phyloP scores from a whole-genome alignment of 1,140 invertebrate genomes.

The Acromyrmex charruanus region DNA sequence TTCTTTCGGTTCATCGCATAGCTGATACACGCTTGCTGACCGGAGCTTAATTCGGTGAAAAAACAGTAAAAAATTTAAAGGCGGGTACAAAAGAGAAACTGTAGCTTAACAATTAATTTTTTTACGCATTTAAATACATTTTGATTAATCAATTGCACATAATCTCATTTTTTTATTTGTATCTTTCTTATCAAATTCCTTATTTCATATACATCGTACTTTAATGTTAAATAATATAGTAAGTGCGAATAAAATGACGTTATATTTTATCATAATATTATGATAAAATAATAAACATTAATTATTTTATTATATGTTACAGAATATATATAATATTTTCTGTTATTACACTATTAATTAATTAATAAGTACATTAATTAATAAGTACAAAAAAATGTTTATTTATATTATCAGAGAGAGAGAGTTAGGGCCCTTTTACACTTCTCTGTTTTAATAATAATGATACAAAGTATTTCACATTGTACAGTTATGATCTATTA shows the following conservation, averaged over 20 bases:
- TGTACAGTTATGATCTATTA: not conserved
- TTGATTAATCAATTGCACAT: not conserved
- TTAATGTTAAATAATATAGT: not conserved
- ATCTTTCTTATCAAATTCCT: not conserved
- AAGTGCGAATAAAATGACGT: not conserved
- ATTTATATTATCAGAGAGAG: too few relatives aligned
- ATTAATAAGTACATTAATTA: not conserved
- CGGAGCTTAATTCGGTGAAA: conserved; percentile 35
- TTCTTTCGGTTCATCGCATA: conserved; percentile 22
- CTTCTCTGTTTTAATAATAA: not conserved
- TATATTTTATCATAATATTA: not conserved
- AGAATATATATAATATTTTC: not conserved
- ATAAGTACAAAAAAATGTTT: not conserved
- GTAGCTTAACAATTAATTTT: not conserved
- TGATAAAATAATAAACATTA: not conserved
- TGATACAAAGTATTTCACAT: not conserved
- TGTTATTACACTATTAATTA: not conserved
- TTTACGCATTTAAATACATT: not conserved
- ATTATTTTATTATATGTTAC: not conserved
- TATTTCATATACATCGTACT: not conserved
- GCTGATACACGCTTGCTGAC: conserved; percentile 37
- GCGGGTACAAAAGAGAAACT: not conserved
- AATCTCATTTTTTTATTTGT: not conserved
- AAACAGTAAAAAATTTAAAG: not conserved
- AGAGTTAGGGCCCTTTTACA: not conserved